phyloP scores from a whole-genome alignment of 2,113 vertebrate genomes.

The Hippoglossus stenolepis region DNA sequence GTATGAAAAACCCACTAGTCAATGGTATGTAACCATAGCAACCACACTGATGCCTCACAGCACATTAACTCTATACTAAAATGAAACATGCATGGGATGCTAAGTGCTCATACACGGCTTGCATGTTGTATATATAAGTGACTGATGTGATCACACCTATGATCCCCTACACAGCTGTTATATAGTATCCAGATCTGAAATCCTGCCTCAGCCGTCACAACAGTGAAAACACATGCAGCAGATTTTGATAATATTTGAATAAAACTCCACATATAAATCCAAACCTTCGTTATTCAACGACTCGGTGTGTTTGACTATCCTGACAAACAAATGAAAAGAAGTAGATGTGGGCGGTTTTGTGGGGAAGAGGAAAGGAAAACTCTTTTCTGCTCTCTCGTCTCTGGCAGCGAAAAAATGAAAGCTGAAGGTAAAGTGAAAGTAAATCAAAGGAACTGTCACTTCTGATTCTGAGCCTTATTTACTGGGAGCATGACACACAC shows the following conservation, averaged over 20 bases:
- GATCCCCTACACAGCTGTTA: too few species aligned
- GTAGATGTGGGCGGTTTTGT: slow-evolving; percentile 20
- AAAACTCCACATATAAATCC: not conserved
- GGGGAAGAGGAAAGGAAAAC: slow-evolving; percentile 1
- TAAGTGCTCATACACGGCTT: not conserved
- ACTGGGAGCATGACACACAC: slow-evolving; percentile 33
- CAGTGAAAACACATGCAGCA: not conserved
- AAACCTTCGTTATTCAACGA: slow-evolving; percentile 26
- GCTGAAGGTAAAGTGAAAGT: slow-evolving; percentile 43
- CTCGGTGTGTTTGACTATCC: slow-evolving; percentile 19
- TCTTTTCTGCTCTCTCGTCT: not conserved
- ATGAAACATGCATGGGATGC: too few species aligned
- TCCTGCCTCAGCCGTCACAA: slow-evolving; percentile 17
- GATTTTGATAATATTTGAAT: not conserved
- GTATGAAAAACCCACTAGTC: not conserved
- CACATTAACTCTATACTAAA: not conserved
- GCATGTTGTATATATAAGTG: not conserved
- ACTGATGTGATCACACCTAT: too few species aligned
- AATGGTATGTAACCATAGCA: not conserved
- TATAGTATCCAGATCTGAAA: too few species aligned
- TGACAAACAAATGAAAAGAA: slow-evolving; percentile 32
- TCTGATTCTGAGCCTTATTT: slow-evolving; percentile 52
- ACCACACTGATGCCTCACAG: not conserved
- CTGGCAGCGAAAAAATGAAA: slow-evolving; percentile 40
- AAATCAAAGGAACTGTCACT: slow-evolving; percentile 66